phyloP scores from a whole-genome alignment of 2,797 vertebrate genomes.

The Nyctalus aviator region DNA sequence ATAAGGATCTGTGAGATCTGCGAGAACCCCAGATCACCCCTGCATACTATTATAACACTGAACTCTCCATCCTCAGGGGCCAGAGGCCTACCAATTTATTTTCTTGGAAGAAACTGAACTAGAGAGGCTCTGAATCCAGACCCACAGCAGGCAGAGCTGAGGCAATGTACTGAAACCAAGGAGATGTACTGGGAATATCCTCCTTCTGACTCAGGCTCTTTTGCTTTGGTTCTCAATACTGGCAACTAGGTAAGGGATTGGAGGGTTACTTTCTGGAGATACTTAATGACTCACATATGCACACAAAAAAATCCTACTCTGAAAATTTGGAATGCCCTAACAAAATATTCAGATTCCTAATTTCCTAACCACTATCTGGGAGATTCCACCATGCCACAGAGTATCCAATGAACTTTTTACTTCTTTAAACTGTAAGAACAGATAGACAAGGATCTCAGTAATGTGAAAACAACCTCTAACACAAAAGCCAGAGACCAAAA shows the following conservation, averaged over 20 bases:
- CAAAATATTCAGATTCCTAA: background rate
- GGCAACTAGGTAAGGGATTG: background rate
- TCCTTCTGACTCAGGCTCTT: background rate
- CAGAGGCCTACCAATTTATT: background rate
- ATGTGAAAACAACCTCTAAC: background rate
- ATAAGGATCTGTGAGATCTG: background rate
- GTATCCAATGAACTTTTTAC: background rate
- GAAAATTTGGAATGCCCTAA: background rate
- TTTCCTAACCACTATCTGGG: background rate
- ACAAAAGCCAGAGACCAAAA: slow-evolving; percentile 18
- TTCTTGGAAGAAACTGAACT: background rate
- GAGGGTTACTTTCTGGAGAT: background rate
- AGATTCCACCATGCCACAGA: background rate
- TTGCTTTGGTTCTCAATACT: background rate
- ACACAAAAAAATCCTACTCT: background rate
- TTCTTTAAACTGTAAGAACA: background rate
- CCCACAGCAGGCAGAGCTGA: background rate
- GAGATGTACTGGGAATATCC: background rate
- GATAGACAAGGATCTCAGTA: background rate
- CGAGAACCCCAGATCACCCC: background rate
- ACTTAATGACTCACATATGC: background rate
- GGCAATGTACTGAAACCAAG: background rate
- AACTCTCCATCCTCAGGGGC: background rate
- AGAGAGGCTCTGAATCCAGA: background rate
- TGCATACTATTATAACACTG: background rate